Percentiles rank a stretch among this genome's conserved stretches.
These are phyloP conservation scores for Rhabdomys dilectus DNA, from an alignment of 2,113 vertebrate genomes.

Conservation along the genomic window DNA sequence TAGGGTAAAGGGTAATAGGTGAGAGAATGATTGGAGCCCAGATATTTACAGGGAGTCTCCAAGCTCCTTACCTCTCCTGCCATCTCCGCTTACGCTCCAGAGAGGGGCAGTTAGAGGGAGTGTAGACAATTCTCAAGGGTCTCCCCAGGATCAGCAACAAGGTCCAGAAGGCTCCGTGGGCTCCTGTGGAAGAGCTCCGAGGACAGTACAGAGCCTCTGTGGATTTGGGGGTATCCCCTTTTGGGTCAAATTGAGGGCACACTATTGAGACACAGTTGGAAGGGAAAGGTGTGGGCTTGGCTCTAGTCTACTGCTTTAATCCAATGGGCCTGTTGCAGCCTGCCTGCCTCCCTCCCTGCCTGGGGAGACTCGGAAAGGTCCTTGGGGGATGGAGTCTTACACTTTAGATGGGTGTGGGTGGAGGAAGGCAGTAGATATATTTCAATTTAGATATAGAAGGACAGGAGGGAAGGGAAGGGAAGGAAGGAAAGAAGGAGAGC, in stretches of 20 bases:
- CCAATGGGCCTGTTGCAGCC: constrained; percentile 33
- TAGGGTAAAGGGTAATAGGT: constrained; percentile 11
- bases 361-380: background rate
- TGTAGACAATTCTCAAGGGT: background rate
- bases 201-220: background rate
- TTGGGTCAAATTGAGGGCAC: constrained; percentile 28
- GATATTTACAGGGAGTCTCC: background rate
- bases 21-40: constrained; percentile 10
- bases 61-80: background rate
- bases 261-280: background rate
- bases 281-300: background rate
- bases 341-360: constrained; percentile 29
- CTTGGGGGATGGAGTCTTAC: background rate
- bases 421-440: constrained; percentile 7
- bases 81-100: background rate
- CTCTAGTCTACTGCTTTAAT: background rate
- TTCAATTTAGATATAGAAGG: constrained; percentile 26
- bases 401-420: background rate
- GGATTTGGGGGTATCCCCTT: background rate
- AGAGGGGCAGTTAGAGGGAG: background rate
- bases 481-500: background rate
- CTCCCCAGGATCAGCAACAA: background rate
- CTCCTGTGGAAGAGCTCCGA: background rate
- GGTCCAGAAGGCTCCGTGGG: background rate
- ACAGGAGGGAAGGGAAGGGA: background rate